Evolutionary conservation across 2,113 vertebrate genomes (phyloP), one percentile per base, ranked within the genome.

Genomic region (Pan paniscus): DNA sequence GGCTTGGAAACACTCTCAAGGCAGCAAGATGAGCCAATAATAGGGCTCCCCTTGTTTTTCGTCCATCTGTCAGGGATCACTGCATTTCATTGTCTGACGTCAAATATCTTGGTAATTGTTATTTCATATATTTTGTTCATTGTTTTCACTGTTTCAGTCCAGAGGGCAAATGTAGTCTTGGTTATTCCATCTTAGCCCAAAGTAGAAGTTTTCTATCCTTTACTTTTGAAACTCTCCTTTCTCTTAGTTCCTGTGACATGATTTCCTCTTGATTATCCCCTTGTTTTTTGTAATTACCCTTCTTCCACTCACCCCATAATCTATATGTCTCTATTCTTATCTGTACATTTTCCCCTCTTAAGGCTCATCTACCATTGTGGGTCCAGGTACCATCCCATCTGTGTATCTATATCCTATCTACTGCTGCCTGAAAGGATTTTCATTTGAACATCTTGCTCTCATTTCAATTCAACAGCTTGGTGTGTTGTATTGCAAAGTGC

Each of bases 401-500:
- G 12, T 75, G 43, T 93, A 11, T 76, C 57, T 86, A 9, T 40
- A 35, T 25, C 7, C 52, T 61, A 79, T 57, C 23, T 67, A 13
- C 12, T 85, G 25, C 18, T 94, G 20, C 52, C 46, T 40, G 48
- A 6, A 72, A 48, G 32, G 8, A 88, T 72, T 87, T 90, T 12
- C 14, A 64, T n/a, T 94, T 88, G 10, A 18, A 35, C 50, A 1
- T 84, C 61, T 70, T 84, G 11, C 27, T 81, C 43, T 91, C 30
- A 94, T 72, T 93, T 93, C 12, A 79, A 48, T 94, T 94, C 23
- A 83, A 11, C 38, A 88, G 57, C 11, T 96, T 90, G 10, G n/a
- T 61, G 27, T 78, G 93, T 87, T 88, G 4, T 78, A 95, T 87
- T 88, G 4, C n/a, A 83, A 96, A 83, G 18, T 59, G 16, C 32